Base-by-base conservation (phyloP, 2,888 invertebrate genomes). In the Hyppa rectilinea region DNA sequence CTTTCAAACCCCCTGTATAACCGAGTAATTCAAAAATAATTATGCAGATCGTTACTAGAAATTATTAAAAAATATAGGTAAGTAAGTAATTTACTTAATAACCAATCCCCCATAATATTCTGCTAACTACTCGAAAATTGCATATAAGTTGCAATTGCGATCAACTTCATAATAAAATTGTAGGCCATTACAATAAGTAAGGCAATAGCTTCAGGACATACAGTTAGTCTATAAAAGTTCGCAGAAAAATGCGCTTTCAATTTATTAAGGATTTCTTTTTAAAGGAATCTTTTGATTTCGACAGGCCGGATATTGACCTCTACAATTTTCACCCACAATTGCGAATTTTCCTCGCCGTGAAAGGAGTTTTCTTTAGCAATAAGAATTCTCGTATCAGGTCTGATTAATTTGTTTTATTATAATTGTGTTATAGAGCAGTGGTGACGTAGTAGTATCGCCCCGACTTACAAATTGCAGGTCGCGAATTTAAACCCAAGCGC, bases 241-340 rank as follows among this genome's bases (percentile, higher is more conserved):
- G 29, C 26, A 34, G 29, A 14, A 81, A 78, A 72, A 89, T 88
- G 86, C 38, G 81, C n/a, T 9, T 72, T 0, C 60, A 83, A 66
- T 67, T 47, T 4, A n/a, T 91, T 0, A 86, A 83, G 65, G 82
- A 78, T 6, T 80, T 91, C n/a, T 74, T 93, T 0, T 52, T 69
- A 0, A 92, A 89, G 76, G 78, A 85, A n/a, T 38, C 73, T 20
- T 91, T 87, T 66, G 88, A 93, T 68, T 91, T 89, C 38, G 82
- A 88, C 1, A 73, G 83, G 23, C 69, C 88, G 0, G 85, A 91
- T 61, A 82, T 92, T 5, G 82, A 86, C 59, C 72, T 94, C 0
- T 83, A 87, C 71, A 87, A 87, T 68, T 94, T 92, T 77, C 94
- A 94, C 72, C 93, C 93, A 0, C 94, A 94, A 65, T 53, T 93